phyloP scores from a whole-genome alignment of 2,888 invertebrate genomes.

The Helleia helle region DNA sequence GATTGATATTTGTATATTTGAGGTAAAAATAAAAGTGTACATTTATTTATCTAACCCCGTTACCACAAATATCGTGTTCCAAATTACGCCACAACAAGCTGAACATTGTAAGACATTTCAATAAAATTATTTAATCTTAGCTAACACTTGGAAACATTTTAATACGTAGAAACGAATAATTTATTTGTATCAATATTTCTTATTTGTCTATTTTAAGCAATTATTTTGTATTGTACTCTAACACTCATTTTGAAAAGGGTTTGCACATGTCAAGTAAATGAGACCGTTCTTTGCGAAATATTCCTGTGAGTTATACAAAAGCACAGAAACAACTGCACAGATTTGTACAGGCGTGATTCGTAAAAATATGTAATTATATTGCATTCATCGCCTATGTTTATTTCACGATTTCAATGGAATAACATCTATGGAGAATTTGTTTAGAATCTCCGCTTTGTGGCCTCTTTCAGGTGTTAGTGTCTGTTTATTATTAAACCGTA shows the following conservation, averaged over 20 bases:
- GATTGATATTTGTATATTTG: too few relatives aligned
- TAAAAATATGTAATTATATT: constrained; percentile 12
- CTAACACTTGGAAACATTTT: too few relatives aligned
- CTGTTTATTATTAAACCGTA: constrained; percentile 6
- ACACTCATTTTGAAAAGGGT: too few relatives aligned
- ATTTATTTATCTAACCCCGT: constrained; percentile 25
- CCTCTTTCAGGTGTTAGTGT: constrained; percentile 8
- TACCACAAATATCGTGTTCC: constrained; percentile 28
- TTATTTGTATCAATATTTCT: too few relatives aligned
- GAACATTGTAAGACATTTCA: constrained; percentile 24
- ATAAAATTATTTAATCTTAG: constrained; percentile 16
- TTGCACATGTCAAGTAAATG: too few relatives aligned
- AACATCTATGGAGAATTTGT: constrained; percentile 14
- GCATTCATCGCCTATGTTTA: constrained; percentile 12
- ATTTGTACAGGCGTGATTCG: not conserved
- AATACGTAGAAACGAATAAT: too few relatives aligned
- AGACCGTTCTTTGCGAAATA: too few relatives aligned
- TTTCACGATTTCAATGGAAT: constrained; percentile 12
- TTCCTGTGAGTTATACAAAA: not conserved
- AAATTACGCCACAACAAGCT: constrained; percentile 25
- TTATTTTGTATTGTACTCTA: too few relatives aligned
- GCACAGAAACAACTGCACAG: constrained; percentile 5
- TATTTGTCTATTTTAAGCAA: too few relatives aligned
- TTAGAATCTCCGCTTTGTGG: constrained; percentile 15
- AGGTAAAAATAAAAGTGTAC: too few relatives aligned